Conservation (phyloP, 2,888 invertebrate species). For the Drosophila emarginata region DNA sequence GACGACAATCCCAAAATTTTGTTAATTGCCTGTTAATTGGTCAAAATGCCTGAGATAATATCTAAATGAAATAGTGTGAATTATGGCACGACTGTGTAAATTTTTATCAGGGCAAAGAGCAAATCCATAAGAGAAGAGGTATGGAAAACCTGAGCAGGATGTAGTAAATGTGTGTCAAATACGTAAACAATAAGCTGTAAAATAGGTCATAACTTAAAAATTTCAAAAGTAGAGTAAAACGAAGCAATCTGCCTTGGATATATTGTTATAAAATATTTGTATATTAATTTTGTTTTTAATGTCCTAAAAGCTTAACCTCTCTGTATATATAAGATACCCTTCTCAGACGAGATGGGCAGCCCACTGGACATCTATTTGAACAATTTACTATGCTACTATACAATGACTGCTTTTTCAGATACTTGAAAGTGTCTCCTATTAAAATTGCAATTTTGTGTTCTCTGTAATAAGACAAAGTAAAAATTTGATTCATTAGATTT, state of each 20-base stretch:
- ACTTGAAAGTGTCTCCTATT: too few relatives aligned
- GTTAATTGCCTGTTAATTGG: slow-evolving; percentile 54
- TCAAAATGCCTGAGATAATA: slow-evolving; percentile 18
- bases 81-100: slow-evolving; percentile 12
- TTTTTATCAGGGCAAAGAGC: not conserved
- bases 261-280: not conserved
- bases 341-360: too few relatives aligned
- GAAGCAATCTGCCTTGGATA: not conserved
- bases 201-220: not conserved
- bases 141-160: not conserved
- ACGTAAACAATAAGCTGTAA: not conserved
- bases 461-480: too few relatives aligned
- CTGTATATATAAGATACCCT: too few relatives aligned
- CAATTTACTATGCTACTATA: too few relatives aligned
- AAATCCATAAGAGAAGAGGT: not conserved
- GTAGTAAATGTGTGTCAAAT: not conserved
- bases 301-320: too few relatives aligned
- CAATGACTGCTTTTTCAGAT: too few relatives aligned
- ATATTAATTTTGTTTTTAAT: not conserved
- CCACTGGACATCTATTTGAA: too few relatives aligned
- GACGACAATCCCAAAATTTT: slow-evolving; percentile 11
- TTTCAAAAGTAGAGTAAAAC: not conserved
- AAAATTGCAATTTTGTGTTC: too few relatives aligned
- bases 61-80: slow-evolving; percentile 27
- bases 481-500: too few relatives aligned